A percentile compares a stretch with the other conserved stretches of the same genome.
Evolutionary conservation across 1,140 invertebrate genomes (phyloP).

Genomic region (Caenorhabditis inopinata): DNA sequence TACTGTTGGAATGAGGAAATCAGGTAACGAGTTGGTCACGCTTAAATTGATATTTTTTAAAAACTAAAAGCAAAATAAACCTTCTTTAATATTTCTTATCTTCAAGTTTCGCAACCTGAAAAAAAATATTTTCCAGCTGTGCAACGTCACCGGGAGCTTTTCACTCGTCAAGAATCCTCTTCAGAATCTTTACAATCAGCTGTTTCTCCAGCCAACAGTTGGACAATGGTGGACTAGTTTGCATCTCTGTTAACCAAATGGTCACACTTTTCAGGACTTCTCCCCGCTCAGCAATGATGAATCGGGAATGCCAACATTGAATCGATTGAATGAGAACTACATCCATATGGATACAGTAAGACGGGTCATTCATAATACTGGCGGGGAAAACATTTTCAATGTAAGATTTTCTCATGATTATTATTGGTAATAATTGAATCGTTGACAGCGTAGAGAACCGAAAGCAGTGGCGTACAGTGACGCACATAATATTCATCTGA

Average conservation of each 20-base stretch:
- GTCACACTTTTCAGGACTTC: not conserved
- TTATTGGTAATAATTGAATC: not conserved
- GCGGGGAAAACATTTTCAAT: slow-evolving; percentile 11
- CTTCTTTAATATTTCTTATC: too few relatives aligned
- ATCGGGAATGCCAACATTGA: slow-evolving; percentile 32
- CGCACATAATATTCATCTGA: slow-evolving; percentile 18
- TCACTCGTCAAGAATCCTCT: not conserved
- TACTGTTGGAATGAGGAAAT: slow-evolving; percentile 36
- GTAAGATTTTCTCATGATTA: not conserved
- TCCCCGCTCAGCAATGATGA: not conserved
- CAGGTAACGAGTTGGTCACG: not conserved
- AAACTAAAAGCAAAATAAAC: too few relatives aligned
- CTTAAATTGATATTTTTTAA: too few relatives aligned
- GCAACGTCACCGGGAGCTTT: slow-evolving; percentile 35
- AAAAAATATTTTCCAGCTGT: slow-evolving; percentile 9
- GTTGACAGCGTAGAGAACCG: slow-evolving; percentile 12
- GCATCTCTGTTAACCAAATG: not conserved
- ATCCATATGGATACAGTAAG: slow-evolving; percentile 13
- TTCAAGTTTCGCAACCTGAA: too few relatives aligned
- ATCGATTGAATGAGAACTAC: slow-evolving; percentile 11
- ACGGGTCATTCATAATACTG: slow-evolving; percentile 35
- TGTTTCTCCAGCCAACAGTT: not conserved
- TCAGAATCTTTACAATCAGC: not conserved
- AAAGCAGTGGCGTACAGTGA: slow-evolving; percentile 36
- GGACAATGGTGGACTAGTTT: not conserved